Conservation (phyloP, 2,113 vertebrate genomes). For the Cercocebus atys region DNA sequence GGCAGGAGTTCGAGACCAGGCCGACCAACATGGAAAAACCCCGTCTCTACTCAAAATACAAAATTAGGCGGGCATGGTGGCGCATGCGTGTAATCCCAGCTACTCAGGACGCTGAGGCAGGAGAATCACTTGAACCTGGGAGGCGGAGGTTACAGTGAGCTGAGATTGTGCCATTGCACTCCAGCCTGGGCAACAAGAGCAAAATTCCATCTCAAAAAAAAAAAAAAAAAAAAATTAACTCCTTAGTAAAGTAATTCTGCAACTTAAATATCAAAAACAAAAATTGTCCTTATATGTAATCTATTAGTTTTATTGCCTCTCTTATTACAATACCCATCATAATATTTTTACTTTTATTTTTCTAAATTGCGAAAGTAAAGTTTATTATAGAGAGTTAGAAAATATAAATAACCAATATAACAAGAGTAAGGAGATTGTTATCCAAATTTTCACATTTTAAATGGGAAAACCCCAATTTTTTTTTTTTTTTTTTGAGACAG, state of each 20-base stretch:
- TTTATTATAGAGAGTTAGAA: conserved; percentile 5
- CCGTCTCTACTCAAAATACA: too few species aligned
- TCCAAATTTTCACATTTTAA: neutral
- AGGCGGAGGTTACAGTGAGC: too few species aligned
- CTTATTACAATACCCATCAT: neutral
- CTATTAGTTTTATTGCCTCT: neutral
- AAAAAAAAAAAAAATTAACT: neutral
- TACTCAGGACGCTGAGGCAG: too few species aligned
- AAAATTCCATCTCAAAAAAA: too few species aligned
- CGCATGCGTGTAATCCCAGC: too few species aligned
- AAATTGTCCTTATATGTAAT: neutral
- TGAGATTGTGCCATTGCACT: too few species aligned
- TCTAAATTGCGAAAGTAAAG: neutral
- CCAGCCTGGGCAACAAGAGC: too few species aligned
- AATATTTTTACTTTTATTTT: neutral
- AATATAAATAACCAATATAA: neutral
- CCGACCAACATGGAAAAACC: too few species aligned
- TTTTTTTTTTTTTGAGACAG: too few species aligned
- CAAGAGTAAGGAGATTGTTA: neutral
- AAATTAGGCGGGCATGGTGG: too few species aligned
- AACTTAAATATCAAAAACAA: neutral
- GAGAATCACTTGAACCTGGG: too few species aligned
- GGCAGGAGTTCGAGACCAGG: too few species aligned
- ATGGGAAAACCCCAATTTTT: neutral
- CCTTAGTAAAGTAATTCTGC: neutral